phyloP scores from a whole-genome alignment of 1,140 invertebrate species.

The Conus ventricosus region DNA sequence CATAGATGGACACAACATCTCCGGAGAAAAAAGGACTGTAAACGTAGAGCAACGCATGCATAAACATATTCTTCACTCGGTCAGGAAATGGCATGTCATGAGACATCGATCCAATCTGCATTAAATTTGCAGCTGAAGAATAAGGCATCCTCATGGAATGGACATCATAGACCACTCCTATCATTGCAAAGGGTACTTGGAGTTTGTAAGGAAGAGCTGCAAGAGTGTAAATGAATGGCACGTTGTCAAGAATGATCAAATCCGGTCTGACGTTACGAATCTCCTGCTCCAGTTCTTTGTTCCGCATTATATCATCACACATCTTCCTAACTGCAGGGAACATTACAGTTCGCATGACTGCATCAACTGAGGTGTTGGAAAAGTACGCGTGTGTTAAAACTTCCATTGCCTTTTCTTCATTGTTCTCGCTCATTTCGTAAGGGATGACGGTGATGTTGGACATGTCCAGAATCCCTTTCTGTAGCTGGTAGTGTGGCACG shows the following conservation, averaged over 20 bases:
- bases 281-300: neutral
- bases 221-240: neutral
- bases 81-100: conserved; percentile 35
- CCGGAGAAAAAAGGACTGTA: neutral
- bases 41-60: neutral
- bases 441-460: conserved; percentile 18
- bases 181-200: conserved; percentile 34
- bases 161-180: neutral
- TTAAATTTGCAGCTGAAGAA: conserved; percentile 1
- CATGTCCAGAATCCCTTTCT: conserved; percentile 12
- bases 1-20: conserved; percentile 10
- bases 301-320: neutral
- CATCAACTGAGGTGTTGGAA: neutral
- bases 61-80: conserved; percentile 15
- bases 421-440: neutral
- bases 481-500: conserved; percentile 1
- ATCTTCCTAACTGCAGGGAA: neutral
- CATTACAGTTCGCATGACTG: neutral
- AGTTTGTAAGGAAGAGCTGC: conserved; percentile 37
- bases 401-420: neutral
- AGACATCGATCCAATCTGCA: neutral
- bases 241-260: conserved; percentile 18
- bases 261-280: conserved; percentile 18
- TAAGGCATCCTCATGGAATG: neutral
- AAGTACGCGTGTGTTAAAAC: neutral